Evolutionary conservation across 2,888 invertebrate species (phyloP), one percentile per base, ranked within the genome.

Genomic region (Epinotia bilunana): DNA sequence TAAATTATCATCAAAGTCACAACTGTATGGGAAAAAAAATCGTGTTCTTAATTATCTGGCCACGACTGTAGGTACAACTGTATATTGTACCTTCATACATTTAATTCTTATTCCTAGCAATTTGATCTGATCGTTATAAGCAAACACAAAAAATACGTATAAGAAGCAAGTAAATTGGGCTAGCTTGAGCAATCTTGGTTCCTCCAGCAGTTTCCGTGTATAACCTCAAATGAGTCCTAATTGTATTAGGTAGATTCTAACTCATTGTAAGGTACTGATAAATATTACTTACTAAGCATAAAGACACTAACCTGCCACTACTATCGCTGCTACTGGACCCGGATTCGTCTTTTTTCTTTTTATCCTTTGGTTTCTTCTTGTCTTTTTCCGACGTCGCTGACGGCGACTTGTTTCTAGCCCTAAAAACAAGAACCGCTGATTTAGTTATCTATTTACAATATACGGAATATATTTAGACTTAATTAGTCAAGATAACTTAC

Each of bases 291-390:
- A 39, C 0, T 2, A 13, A 4, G 12, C n/a, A 9, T 16, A 58
- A 23, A 58, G 3, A 13, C 3, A 43, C 71, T 70, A 80, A 95
- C 95, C 96, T 96, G 86, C 96, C 96, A 89, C 97, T 97, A 83
- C 96, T 96, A 73, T 97, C 97, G 86, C 97, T 97, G 83, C 97
- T 97, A 77, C 97, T 97, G 0, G 97, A 97, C 57, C 96, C 97
- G 28, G 97, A 97, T 75, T 95, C 95, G 76, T 95, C 95, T 79
- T 96, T 95, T 86, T 96, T 96, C 86, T 96, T 96, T 82, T 94
- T 95, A 77, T 93, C 92, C 77, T 92, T 91, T 73, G 89, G 89
- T 83, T 96, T 95, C 86, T 97, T 97, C 87, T 96, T 96, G 80
- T 96, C 97, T 86, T 96, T 96, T 77, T 96, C 96, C 28, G 96